Evolutionary conservation across 2,797 vertebrate species (phyloP).

Genomic region (Varecia variegata): DNA sequence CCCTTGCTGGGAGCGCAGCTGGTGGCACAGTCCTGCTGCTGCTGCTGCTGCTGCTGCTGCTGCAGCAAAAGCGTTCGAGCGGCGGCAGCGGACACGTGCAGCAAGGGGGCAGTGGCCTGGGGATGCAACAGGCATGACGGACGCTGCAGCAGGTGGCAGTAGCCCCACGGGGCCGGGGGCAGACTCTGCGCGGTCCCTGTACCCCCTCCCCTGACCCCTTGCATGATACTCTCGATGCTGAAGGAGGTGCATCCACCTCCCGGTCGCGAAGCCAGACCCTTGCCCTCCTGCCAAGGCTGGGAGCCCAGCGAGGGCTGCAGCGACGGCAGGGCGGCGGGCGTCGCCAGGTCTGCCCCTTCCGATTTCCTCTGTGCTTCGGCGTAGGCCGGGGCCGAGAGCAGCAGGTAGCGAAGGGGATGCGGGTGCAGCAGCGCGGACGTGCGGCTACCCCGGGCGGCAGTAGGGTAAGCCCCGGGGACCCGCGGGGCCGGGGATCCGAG

Average conservation of each 20-base stretch:
- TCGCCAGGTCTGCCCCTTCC: neutral
- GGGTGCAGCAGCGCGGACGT: conserved; percentile 70
- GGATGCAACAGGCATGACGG: conserved; percentile 79
- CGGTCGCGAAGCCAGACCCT: neutral
- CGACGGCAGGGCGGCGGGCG: neutral
- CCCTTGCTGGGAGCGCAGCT: neutral
- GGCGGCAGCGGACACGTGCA: conserved; percentile 64
- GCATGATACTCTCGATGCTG: conserved; percentile 92
- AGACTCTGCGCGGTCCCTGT: neutral
- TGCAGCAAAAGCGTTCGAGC: neutral
- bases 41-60: neutral
- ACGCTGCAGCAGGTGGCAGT: conserved; percentile 79
- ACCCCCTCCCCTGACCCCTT: conserved; percentile 70
- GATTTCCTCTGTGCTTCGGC: neutral
- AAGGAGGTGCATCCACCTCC: conserved; percentile 83
- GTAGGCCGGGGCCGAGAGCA: conserved; percentile 27
- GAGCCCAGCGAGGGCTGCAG: neutral
- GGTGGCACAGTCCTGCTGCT: neutral
- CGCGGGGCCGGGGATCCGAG: conserved; percentile 79
- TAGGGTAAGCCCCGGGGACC: conserved; percentile 66
- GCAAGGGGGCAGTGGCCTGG: conserved; percentile 70
- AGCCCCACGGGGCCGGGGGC: conserved; percentile 70
- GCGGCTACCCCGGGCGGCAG: conserved; percentile 68
- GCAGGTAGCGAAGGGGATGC: conserved; percentile 73
- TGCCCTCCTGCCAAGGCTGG: neutral